Evolutionary conservation across 2,113 vertebrate species (phyloP).

Genomic region (Phaetusa simplex): DNA sequence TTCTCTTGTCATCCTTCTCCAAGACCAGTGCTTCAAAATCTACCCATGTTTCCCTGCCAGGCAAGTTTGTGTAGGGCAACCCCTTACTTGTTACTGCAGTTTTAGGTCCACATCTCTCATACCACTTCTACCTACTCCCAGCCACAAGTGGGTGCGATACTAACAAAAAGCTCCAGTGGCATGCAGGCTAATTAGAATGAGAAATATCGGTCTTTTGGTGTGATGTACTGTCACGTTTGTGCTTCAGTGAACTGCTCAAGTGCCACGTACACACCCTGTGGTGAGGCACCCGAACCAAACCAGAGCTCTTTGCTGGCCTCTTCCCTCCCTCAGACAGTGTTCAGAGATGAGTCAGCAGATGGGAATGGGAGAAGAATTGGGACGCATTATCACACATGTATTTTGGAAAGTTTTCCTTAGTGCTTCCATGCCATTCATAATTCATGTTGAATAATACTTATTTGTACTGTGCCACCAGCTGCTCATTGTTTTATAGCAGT

Average conservation of each 20-base stretch:
- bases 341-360: neutral
- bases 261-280: neutral
- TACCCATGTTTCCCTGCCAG: neutral
- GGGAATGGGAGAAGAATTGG: neutral
- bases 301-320: neutral
- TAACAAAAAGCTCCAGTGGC: neutral
- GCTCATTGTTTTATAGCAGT: neutral
- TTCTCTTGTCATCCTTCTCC: neutral
- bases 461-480: conserved; percentile 20
- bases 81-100: neutral
- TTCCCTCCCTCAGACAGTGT: neutral
- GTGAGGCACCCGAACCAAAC: neutral
- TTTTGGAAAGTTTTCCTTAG: neutral
- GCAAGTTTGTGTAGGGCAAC: neutral
- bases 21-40: neutral
- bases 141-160: accelerated
- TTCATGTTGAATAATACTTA: conserved; percentile 9
- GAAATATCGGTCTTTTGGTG: neutral
- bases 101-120: neutral
- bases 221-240: neutral
- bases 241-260: neutral
- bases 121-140: neutral
- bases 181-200: neutral
- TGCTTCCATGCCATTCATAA: conserved; percentile 2
- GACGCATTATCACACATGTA: neutral